Evolutionary conservation across 2,888 invertebrate genomes (phyloP), one percentile per base, ranked within the genome.

Genomic region (Danaus chrysippus): DNA sequence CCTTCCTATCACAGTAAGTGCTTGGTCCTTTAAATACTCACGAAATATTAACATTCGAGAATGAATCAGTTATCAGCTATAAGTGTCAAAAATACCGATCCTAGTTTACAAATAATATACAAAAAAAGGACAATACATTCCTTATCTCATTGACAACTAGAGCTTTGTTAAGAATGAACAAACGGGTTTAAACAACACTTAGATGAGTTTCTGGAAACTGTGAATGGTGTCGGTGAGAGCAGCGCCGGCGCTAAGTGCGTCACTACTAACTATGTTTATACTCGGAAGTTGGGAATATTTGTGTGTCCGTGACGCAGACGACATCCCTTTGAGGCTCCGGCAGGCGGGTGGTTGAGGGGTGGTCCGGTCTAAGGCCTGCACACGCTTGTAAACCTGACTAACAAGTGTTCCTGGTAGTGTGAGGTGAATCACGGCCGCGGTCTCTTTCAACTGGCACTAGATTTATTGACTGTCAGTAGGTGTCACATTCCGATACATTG

Each of bases 251-350:
- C 57, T 61, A 61, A 57, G 58, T 60, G 64, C 60, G 61, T 61
- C 60, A 61, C 8, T 34, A 34, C 23, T 34, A 34, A 34, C 23
- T 34, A 1, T 34, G 15, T 15, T n/a, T 19, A 13, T 61, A 61
- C 61, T 63, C 43, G 56, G 65, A 65, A 54, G 42, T 19, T 49
- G 17, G 15, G 11, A 46, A 49, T 49, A 49, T 46, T 46, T 42
- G 54, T 15, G 13, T 63, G 49, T 58, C 53, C 12, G 61, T 65
- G 63, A 54, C 70, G 61, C 58, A 62, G 63, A 60, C 54, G 58
- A 44, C 57, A 55, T 52, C 59, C 63, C 67, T 55, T 58, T 62
- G 66, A 58, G 65, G 63, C 67, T 64, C 66, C 65, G 60, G 56
- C 53, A 46, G 62, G 42, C 23, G 12, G 43, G 54, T 59, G 54